Evolutionary conservation across 2,797 vertebrate genomes (phyloP).

Genomic region (Austrolebias charrua): DNA sequence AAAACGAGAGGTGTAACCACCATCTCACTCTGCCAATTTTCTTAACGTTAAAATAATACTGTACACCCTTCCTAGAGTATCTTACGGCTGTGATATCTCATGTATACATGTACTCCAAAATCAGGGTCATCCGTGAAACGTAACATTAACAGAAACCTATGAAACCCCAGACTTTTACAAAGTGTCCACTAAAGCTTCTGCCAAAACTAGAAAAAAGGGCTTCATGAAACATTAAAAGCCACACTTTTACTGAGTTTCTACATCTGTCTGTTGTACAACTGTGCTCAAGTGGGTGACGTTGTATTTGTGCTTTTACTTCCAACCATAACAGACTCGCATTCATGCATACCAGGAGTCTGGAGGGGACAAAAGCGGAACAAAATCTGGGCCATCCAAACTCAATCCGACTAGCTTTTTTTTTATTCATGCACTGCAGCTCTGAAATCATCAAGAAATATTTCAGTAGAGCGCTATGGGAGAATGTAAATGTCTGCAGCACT

Average conservation of each 20-base stretch:
- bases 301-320: constrained; percentile 25
- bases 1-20: constrained; percentile 28
- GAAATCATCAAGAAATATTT: not conserved
- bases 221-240: constrained; percentile 65
- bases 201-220: constrained; percentile 30
- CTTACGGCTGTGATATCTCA: constrained; percentile 29
- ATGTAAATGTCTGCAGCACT: not conserved
- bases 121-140: constrained; percentile 47
- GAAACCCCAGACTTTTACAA: constrained; percentile 33
- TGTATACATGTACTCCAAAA: constrained; percentile 28
- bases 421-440: not conserved
- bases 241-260: constrained; percentile 38
- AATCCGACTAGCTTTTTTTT: constrained; percentile 2
- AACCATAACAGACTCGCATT: constrained; percentile 42
- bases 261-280: constrained; percentile 54
- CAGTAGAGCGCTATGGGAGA: not conserved
- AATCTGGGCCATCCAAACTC: constrained; percentile 25
- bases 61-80: constrained; percentile 16
- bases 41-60: constrained; percentile 30
- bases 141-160: constrained; percentile 6
- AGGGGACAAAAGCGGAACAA: constrained; percentile 27
- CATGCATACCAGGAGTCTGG: constrained; percentile 19
- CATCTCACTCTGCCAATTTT: constrained; percentile 48
- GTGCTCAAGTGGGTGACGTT: constrained; percentile 36
- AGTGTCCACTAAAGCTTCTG: constrained; percentile 31